A percentile compares a stretch with the other conserved stretches of the same genome.
Conservation (phyloP, 2,113 vertebrate genomes). For the Poeciliopsis prolifica region DNA sequence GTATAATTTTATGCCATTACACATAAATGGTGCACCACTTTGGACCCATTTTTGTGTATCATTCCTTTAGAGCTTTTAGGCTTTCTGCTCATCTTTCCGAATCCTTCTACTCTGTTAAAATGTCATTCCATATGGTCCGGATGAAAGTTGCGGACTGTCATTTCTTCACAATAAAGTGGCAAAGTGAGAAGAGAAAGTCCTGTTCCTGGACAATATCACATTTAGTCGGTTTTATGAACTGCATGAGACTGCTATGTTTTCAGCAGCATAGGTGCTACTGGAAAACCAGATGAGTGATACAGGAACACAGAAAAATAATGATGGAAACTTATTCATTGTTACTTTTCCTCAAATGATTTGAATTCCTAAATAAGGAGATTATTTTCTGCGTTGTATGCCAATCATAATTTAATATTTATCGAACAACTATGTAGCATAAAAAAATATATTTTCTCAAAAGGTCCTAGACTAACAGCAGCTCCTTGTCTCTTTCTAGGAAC, state of each 20-base stretch:
- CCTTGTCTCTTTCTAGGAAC: no score
- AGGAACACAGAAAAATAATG: neutral
- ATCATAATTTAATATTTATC: no score
- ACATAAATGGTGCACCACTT: neutral
- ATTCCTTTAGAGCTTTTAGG: neutral
- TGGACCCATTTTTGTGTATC: neutral
- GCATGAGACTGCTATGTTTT: neutral
- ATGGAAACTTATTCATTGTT: neutral
- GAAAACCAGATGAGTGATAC: neutral
- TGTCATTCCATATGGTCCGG: neutral
- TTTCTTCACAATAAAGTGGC: neutral
- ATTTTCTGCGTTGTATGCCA: neutral
- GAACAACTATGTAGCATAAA: neutral
- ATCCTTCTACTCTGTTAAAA: neutral
- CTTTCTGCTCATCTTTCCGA: neutral
- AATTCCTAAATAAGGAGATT: neutral
- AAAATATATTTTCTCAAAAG: neutral
- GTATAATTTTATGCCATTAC: neutral
- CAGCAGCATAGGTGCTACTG: neutral
- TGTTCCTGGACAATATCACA: neutral
- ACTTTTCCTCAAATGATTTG: neutral
- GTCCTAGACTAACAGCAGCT: no score
- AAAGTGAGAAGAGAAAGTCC: neutral
- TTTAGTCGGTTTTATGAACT: neutral
- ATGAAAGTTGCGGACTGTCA: neutral